phyloP scores from a whole-genome alignment of 2,113 vertebrate species.

The Phaetusa simplex region DNA sequence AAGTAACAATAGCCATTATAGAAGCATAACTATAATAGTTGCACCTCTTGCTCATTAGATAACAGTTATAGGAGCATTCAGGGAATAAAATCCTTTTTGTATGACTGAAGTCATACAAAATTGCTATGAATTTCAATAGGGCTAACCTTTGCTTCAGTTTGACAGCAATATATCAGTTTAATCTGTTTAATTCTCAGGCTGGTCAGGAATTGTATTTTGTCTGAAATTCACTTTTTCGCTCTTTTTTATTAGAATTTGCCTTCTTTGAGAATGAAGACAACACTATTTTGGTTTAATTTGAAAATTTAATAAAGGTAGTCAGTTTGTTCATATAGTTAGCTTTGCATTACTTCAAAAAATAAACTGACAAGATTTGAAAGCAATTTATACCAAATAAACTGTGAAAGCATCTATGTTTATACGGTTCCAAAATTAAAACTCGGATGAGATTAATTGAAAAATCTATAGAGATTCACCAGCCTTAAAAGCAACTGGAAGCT shows the following conservation, averaged over 20 bases:
- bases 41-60: neutral
- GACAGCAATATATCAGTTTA: neutral
- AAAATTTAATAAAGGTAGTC: neutral
- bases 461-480: neutral
- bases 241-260: neutral
- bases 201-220: neutral
- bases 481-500: neutral
- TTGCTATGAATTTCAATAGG: neutral
- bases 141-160: neutral
- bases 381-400: neutral
- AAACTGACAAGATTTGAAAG: neutral
- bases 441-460: neutral
- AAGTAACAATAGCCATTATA: neutral
- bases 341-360: neutral
- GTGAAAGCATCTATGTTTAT: neutral
- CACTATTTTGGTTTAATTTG: neutral
- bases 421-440: neutral
- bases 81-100: neutral
- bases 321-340: neutral
- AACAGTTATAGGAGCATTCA: neutral
- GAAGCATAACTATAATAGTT: neutral
- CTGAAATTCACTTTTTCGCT: neutral
- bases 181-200: neutral
- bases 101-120: neutral
- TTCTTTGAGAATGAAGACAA: neutral